These are phyloP conservation scores for Stenotaenia linearis DNA, from an alignment of 2,888 invertebrate genomes.

Conservation along the genomic window DNA sequence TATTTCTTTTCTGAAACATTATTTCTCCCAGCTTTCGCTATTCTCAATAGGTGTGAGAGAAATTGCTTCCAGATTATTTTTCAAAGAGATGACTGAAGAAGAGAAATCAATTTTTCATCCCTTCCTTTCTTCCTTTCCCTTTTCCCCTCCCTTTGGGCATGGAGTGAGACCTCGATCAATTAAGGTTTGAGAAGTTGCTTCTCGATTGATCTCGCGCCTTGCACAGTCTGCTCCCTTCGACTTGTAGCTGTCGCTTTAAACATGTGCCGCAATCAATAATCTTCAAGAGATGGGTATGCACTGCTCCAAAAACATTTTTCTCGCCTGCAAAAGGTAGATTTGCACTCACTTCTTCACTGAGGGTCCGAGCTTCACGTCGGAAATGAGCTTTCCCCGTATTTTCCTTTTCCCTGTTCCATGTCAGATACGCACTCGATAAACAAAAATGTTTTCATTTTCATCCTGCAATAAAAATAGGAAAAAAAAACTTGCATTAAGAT, in stretches of 20 bases:
- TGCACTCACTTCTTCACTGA: not conserved
- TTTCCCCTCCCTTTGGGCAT: conserved; percentile 2
- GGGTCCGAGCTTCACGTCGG: not conserved
- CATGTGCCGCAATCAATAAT: conserved; percentile 26
- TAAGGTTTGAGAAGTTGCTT: conserved; percentile 17
- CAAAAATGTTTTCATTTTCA: not conserved
- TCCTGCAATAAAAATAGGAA: not conserved
- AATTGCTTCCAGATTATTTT: conserved; percentile 8
- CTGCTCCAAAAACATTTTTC: not conserved
- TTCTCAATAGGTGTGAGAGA: not conserved
- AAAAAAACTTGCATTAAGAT: not conserved
- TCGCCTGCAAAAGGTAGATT: conserved; percentile 12
- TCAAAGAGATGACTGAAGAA: not conserved
- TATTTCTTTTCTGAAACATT: not conserved
- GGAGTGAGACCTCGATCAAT: conserved; percentile 21
- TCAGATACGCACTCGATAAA: not conserved
- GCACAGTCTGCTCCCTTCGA: conserved; percentile 16
- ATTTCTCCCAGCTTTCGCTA: not conserved
- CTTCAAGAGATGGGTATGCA: not conserved
- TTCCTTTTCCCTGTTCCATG: not conserved
- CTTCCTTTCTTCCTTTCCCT: not conserved
- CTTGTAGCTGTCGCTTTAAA: conserved; percentile 26
- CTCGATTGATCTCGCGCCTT: not conserved
- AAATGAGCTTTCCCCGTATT: not conserved
- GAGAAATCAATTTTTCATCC: conserved; percentile 24